Percentiles rank a stretch among this genome's conserved stretches.
Evolutionary conservation across 1,140 invertebrate species (phyloP).

Genomic region (Bombyx mandarina): DNA sequence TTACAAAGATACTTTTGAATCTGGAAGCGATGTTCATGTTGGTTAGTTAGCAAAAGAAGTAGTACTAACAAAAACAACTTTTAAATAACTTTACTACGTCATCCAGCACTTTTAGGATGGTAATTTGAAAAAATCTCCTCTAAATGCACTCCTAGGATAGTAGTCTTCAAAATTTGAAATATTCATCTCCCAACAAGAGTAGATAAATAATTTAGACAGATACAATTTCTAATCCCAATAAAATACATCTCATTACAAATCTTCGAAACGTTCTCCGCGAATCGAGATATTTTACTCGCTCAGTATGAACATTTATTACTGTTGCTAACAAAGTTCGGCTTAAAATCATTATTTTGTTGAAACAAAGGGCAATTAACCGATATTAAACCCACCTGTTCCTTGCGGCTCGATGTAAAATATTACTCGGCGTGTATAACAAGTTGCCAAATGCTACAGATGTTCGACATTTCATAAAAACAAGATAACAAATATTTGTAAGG

Average conservation of each 20-base stretch:
- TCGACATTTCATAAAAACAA: neutral
- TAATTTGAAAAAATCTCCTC: no score
- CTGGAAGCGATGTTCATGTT: no score
- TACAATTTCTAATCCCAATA: neutral
- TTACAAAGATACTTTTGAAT: no score
- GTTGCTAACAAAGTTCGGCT: slow-evolving; percentile 16
- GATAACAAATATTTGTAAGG: neutral
- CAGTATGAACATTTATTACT: slow-evolving; percentile 11
- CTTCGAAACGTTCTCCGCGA: slow-evolving; percentile 5
- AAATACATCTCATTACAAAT: slow-evolving; percentile 9
- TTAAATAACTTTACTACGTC: no score
- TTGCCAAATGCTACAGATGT: slow-evolving; percentile 1
- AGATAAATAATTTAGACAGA: neutral
- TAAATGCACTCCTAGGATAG: no score
- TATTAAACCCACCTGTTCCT: slow-evolving; percentile 22
- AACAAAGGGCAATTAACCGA: slow-evolving; percentile 20
- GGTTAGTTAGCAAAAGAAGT: no score
- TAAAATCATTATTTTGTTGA: slow-evolving; percentile 23
- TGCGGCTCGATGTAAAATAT: slow-evolving; percentile 16
- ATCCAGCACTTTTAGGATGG: no score
- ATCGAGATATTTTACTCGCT: slow-evolving; percentile 2
- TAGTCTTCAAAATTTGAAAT: no score
- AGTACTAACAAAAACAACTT: no score
- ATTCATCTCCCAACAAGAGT: no score
- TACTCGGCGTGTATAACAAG: slow-evolving; percentile 5